Base-by-base conservation (phyloP, 2,888 invertebrate species). In the Ptilodon capucinus region DNA sequence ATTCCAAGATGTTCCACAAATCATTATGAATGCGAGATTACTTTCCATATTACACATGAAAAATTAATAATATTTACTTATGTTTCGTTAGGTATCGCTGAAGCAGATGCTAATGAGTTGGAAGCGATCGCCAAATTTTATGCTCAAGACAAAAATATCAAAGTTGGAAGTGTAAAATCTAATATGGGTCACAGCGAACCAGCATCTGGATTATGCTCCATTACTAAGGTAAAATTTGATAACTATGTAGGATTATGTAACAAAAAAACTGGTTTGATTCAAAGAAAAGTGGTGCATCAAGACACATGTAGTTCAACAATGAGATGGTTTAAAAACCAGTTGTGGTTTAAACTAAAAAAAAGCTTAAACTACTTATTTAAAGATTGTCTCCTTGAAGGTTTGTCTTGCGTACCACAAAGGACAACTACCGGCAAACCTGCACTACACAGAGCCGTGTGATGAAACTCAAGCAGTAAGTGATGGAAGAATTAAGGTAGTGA, bases 71-170 rank as follows among this genome's bases (percentile, higher is more conserved):
- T n/a, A 16, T 1, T 1, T 40, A n/a, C 17, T 17, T 28, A 11
- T 21, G 25, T 36, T 21, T 23, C 36, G 38, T 17, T 32, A 79
- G 79, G 93, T 19, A 93, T 94, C 7, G 92, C 79, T n/a, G 71
- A 86, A 46, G 91, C 93, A 18, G 94, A 94, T 71, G 92, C 92
- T 1, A 92, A 93, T 61, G 94, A 94, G 74, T 79, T 93, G 3
- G 90, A 92, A 69, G 92, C 93, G 5, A 91, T 94, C 46, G 85
- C 88, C 5, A 87, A 92, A 45, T 79, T 92, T 7, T 92, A 92
- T 64, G 89, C 86, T 43, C 76, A 83, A 39, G 79, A 84, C 25
- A 91, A 91, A 18, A 91, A 92, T 4, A 77, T 94, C 1, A 84
- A 91, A 46, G 88, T 94, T 51, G 84, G 84, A 28, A 60, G 75